A percentile compares a stretch with the other conserved stretches of the same genome.
Conservation (phyloP, 53 echinoderm and acorn worm species). For the Stichopus horrens region DNA sequence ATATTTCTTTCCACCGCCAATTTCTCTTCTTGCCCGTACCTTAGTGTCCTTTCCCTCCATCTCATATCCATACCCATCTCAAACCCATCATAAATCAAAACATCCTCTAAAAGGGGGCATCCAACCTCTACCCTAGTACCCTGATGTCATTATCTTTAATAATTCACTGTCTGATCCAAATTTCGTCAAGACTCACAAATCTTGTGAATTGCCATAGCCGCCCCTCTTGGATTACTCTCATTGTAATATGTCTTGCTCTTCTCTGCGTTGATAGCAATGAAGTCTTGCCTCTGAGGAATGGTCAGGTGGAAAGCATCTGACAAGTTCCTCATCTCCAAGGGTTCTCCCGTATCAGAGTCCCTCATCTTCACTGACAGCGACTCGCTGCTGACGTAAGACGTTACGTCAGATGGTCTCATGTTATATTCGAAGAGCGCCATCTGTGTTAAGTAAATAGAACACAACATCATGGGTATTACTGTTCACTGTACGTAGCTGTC, state of each 20-base stretch:
- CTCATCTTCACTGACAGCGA: constrained; percentile 27
- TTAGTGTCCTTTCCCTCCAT: no score
- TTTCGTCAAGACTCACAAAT: constrained; percentile 8
- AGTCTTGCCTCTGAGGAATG: constrained; percentile 1
- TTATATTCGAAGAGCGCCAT: constrained; percentile 30
- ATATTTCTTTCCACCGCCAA: no score
- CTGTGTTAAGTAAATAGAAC: background rate
- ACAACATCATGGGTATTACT: no score
- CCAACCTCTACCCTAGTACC: no score
- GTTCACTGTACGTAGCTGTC: no score
- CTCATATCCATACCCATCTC: no score
- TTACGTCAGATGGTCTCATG: constrained; percentile 13
- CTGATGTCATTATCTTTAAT: no score
- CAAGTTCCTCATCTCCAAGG: constrained; percentile 28
- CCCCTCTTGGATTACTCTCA: constrained; percentile 28
- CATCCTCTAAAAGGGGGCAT: no score
- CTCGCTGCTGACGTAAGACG: constrained; percentile 3
- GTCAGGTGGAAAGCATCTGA: background rate
- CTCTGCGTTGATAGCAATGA: background rate
- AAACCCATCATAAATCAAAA: no score
- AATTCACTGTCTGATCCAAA: no score
- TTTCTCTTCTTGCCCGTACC: no score
- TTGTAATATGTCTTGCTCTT: background rate
- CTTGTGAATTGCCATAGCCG: background rate
- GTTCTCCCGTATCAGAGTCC: background rate